Percentiles rank a stretch among this genome's conserved stretches.
Conservation (phyloP, 2,888 invertebrate species). For the Odontomyia ornata region DNA sequence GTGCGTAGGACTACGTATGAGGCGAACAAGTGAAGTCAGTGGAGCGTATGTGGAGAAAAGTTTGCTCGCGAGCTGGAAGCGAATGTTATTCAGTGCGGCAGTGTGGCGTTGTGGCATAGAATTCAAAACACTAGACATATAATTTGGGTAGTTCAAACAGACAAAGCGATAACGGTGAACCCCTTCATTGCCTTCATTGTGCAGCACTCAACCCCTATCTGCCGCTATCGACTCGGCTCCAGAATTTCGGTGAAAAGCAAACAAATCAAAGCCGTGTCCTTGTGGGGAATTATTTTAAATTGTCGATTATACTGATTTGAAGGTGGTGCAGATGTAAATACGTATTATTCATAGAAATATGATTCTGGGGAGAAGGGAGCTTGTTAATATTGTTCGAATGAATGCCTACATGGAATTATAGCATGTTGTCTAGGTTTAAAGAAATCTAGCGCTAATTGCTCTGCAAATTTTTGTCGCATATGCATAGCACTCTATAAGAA, state of each 20-base stretch:
- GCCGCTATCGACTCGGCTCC: not conserved
- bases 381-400: too few species aligned
- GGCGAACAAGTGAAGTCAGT: not conserved
- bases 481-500: too few species aligned
- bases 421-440: too few species aligned
- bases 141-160: slow-evolving; percentile 42
- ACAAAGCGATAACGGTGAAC: slow-evolving; percentile 35
- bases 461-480: too few species aligned
- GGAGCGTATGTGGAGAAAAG: slow-evolving; percentile 16
- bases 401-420: too few species aligned
- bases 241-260: slow-evolving; percentile 24
- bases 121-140: slow-evolving; percentile 37
- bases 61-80: slow-evolving; percentile 1
- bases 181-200: slow-evolving; percentile 23
- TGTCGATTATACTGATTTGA: slow-evolving; percentile 34
- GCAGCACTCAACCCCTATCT: not conserved
- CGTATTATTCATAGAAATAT: not conserved
- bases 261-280: slow-evolving; percentile 28
- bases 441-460: too few species aligned
- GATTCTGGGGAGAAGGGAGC: too few species aligned
- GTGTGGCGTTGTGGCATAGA: not conserved
- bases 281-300: slow-evolving; percentile 35
- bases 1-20: not conserved
- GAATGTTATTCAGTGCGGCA: not conserved
- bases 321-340: not conserved